Conservation (phyloP, 2,888 invertebrate genomes). For the Loripinus fragilis region DNA sequence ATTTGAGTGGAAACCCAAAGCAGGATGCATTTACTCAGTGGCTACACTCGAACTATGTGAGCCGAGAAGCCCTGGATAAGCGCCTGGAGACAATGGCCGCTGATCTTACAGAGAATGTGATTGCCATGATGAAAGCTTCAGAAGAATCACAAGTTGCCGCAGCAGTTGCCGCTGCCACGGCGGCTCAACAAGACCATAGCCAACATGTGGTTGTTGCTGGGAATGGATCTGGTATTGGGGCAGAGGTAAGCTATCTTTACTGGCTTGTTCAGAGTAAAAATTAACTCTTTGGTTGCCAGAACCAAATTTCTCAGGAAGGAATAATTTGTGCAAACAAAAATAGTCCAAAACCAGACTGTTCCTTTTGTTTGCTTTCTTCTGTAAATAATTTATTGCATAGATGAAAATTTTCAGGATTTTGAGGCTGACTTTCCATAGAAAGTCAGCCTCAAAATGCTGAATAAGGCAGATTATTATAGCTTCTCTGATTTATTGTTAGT, state of each 20-base stretch:
- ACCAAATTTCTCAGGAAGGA: too few species aligned
- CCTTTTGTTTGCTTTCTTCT: too few species aligned
- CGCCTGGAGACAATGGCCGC: constrained; percentile 63
- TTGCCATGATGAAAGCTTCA: constrained; percentile 55
- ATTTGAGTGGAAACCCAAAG: constrained; percentile 58
- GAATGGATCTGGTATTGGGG: constrained; percentile 48
- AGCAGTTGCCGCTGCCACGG: constrained; percentile 11
- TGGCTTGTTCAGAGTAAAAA: too few species aligned
- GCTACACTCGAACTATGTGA: constrained; percentile 71
- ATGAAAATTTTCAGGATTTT: too few species aligned
- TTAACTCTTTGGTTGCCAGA: too few species aligned
- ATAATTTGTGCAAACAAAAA: too few species aligned
- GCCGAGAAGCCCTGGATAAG: constrained; percentile 65
- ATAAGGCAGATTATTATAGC: too few species aligned
- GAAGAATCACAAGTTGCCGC: constrained; percentile 31
- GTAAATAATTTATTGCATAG: too few species aligned
- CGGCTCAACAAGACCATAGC: background rate
- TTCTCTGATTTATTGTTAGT: too few species aligned
- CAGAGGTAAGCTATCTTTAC: constrained; percentile 60
- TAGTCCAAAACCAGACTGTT: too few species aligned
- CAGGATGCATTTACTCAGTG: constrained; percentile 64
- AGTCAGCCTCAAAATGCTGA: too few species aligned
- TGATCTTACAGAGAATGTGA: constrained; percentile 66
- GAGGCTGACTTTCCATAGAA: too few species aligned
- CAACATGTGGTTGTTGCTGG: constrained; percentile 41